Base-by-base conservation (phyloP, 2,113 vertebrate species). In the Eulacestoma nigropectus region DNA sequence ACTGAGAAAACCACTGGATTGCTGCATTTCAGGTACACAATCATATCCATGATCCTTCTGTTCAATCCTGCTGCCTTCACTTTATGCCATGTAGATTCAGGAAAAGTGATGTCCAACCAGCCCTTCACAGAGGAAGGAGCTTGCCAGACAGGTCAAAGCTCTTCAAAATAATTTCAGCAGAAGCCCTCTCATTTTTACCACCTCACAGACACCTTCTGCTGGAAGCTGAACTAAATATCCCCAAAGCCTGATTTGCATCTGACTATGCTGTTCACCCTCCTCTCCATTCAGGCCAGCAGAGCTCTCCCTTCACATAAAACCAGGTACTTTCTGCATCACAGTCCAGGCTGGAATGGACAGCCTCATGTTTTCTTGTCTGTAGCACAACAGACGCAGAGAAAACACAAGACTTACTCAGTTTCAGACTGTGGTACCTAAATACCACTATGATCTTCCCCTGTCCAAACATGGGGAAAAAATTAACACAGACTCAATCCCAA, bases 81-180 rank as follows among this genome's bases (percentile, higher is more conserved):
- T 16, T 19, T 10, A 4, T 2, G 35, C 37, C 4, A 1, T 4
- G 23, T 4, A 60, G 13, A 17, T 46, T 59, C 29, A 52, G 44
- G 30, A 64, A 47, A 75, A 86, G n/a, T 14, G 11, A 94, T 80
- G 49, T 60, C 39, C 49, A 46, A 60, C 21, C 53, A 93, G 26
- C 17, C 21, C 37, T 15, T 76, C 44, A 33, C 0, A 0, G 22
- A 42, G 52, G 35, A 75, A 85, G 39, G 18, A 55, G 18, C 10
- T 50, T 5, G 6, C 21, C 68, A 87, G 20, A 33, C 13, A 37
- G 16, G 30, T 15, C 26, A 84, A 80, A 64, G 41, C 53, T 74
- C 19, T 50, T 30, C 20, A 56, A 69, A 80, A 27, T 25, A 30
- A 50, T 63, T 63, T 50, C 47, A 78, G 30, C 68, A 67, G 46